A percentile compares a stretch with the other conserved stretches of the same genome.
phyloP scores from a whole-genome alignment of 2,888 invertebrate genomes.

The Macrosoma leucophasiata region DNA sequence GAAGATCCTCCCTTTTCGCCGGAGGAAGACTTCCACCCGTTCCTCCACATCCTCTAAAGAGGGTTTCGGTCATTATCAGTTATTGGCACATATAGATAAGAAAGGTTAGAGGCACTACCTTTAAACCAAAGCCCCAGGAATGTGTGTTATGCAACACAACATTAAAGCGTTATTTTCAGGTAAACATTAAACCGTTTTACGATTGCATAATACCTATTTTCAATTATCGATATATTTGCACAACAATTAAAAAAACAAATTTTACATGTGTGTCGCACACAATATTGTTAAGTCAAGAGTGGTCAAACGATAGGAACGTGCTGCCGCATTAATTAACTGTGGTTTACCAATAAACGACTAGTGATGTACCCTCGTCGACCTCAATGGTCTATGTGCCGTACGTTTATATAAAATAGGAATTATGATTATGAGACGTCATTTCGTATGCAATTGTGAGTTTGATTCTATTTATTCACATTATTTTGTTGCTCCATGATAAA shows the following conservation, averaged over 20 bases:
- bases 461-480: slow-evolving; percentile 1
- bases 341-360: slow-evolving; percentile 38
- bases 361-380: slow-evolving; percentile 35
- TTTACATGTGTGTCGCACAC: slow-evolving; percentile 39
- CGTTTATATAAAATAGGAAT: slow-evolving; percentile 22
- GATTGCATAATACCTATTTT: slow-evolving; percentile 33
- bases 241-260: slow-evolving; percentile 53
- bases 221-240: slow-evolving; percentile 44
- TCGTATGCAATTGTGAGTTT: slow-evolving; percentile 20
- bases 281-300: slow-evolving; percentile 46
- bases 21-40: no score
- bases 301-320: slow-evolving; percentile 43
- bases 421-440: slow-evolving; percentile 16
- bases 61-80: no score
- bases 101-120: no score
- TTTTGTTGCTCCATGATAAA: slow-evolving; percentile 2
- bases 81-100: no score
- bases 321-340: slow-evolving; percentile 61
- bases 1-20: no score
- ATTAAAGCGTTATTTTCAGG: no score
- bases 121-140: no score
- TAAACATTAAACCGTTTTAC: no score
- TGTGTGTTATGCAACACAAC: no score
- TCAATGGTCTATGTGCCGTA: slow-evolving; percentile 26
- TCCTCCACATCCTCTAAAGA: no score